Evolutionary conservation across 2,888 invertebrate genomes (phyloP).

Genomic region (Aleiodes alternator): DNA sequence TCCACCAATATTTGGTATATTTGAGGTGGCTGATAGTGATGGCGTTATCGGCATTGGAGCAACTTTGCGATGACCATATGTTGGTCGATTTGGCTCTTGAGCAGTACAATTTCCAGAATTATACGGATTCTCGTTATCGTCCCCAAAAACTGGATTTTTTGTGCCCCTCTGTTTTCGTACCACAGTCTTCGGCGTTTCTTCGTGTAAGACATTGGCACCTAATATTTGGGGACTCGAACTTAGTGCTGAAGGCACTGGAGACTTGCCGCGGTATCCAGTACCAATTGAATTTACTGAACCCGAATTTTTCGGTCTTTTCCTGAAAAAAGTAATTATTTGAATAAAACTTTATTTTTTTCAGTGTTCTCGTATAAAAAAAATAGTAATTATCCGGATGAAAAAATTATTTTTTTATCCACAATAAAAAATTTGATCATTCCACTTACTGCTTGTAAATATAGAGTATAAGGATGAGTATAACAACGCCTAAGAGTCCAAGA

Average conservation of each 20-base stretch:
- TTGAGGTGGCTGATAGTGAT: conserved; percentile 69
- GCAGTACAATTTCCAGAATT: conserved; percentile 68
- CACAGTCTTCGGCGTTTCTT: conserved; percentile 73
- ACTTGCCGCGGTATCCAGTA: conserved; percentile 71
- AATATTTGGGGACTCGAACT: conserved; percentile 76
- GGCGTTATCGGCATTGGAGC: conserved; percentile 69
- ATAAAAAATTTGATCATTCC: background rate
- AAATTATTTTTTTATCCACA: background rate
- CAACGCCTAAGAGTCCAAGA: conserved; percentile 83
- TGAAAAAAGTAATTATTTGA: conserved; percentile 46
- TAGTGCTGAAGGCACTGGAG: conserved; percentile 69
- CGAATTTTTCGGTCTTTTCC: conserved; percentile 69
- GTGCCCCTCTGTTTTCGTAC: conserved; percentile 75
- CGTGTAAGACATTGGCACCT: conserved; percentile 77
- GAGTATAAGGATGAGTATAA: conserved; percentile 85
- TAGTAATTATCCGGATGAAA: background rate
- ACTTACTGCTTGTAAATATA: conserved; percentile 87
- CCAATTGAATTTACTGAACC: conserved; percentile 71
- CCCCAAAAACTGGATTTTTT: conserved; percentile 75
- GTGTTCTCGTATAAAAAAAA: too few relatives aligned
- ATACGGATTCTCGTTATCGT: conserved; percentile 72
- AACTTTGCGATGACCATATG: conserved; percentile 68
- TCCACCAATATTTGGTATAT: conserved; percentile 71
- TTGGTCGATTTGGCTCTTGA: conserved; percentile 47
- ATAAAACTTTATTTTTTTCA: too few relatives aligned